These are phyloP conservation scores for Nudaria mundana DNA, from an alignment of 2,888 invertebrate genomes.

Conservation along the genomic window DNA sequence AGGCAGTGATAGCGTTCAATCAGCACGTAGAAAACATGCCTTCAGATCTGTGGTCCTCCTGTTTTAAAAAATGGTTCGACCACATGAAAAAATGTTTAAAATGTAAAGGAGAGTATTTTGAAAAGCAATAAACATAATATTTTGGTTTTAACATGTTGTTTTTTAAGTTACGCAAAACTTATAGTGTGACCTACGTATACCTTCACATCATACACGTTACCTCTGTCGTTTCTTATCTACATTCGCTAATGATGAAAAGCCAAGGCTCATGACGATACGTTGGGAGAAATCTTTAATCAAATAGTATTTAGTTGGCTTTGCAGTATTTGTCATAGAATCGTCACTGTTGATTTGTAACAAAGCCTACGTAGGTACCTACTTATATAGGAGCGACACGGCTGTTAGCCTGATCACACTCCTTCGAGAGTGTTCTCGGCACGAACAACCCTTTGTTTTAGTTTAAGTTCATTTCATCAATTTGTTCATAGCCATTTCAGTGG, in stretches of 20 bases:
- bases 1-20: too few species aligned
- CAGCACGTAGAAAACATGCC: too few species aligned
- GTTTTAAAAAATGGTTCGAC: too few species aligned
- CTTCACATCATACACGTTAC: too few species aligned
- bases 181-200: too few species aligned
- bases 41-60: too few species aligned
- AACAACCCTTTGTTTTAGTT: slow-evolving; percentile 45
- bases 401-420: slow-evolving; percentile 56
- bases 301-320: slow-evolving; percentile 66
- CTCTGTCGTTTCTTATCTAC: too few species aligned
- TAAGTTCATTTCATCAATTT: slow-evolving; percentile 54
- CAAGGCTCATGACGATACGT: slow-evolving; percentile 23
- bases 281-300: slow-evolving; percentile 60
- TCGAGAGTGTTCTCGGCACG: slow-evolving; percentile 60
- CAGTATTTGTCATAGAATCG: slow-evolving; percentile 69
- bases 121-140: too few species aligned
- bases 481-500: slow-evolving; percentile 77
- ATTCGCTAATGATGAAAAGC: slow-evolving; percentile 23
- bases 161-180: too few species aligned
- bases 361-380: slow-evolving; percentile 45
- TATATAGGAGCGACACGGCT: slow-evolving; percentile 53
- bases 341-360: slow-evolving; percentile 53
- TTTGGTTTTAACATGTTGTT: too few species aligned
- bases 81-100: too few species aligned
- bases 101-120: too few species aligned